Base-by-base conservation (phyloP, 2,113 vertebrate genomes). In the Trachemys scripta region DNA sequence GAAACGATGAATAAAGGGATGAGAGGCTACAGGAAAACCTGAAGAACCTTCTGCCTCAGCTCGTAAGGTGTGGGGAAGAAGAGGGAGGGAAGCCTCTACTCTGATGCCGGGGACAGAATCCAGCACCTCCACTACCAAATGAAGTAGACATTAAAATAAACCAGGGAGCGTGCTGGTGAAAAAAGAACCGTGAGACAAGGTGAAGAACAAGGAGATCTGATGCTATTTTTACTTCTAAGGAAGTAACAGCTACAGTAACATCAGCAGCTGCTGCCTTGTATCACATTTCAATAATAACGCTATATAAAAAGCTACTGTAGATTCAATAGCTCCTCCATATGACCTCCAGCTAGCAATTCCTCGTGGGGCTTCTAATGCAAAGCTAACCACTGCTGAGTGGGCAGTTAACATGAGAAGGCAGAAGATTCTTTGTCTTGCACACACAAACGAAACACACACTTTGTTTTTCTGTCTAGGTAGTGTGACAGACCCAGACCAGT, bases 161-260 rank as follows among this genome's bases (percentile, higher is more conserved):
- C 94, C 92, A 94, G 94, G 51, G 0, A 82, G 49, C 4, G 0
- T 11, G 27, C 95, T 93, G 91, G 95, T 97, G 94, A 8, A 38
- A 69, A 38, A 38, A n/a, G 90, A 92, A 89, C 69, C 57, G 29
- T 2, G 49, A 94, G 80, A 96, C 96, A 97, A 92, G 96, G 93
- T 81, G 82, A 97, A 96, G 96, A 97, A 93, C 96, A 92, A 29
- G 8, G 90, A 96, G 95, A 29, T 25, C 88, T 51, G 92, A n/a
- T 85, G 56, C 91, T 50, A 8, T 25, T 86, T 76, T 90, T 91
- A 84, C 90, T 82, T 85, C 65, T 0, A 4, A 31, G 78, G 0
- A 22, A 69, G 65, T 17, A n/a, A 69, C 35, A 69, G 2, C 84
- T 87, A 4, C 2, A 4, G 1, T 5, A 82, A 13, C 56, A 3